Evolutionary conservation across 2,888 invertebrate genomes (phyloP).

Genomic region (Elegia similella): DNA sequence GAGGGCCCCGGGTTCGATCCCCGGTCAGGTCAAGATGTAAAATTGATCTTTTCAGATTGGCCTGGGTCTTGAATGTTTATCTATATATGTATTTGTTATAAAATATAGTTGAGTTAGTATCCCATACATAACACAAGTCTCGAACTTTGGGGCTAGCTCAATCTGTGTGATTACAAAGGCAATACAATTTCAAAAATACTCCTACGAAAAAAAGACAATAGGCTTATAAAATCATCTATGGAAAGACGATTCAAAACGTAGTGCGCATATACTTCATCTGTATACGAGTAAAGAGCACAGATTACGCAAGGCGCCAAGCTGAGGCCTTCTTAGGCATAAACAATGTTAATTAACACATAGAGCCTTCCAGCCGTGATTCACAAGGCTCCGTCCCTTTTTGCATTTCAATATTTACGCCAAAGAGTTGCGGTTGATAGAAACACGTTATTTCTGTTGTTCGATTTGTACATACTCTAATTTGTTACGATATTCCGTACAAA

Average conservation of each 20-base stretch:
- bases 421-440: not conserved
- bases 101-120: no score
- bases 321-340: conserved; percentile 31
- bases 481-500: no score
- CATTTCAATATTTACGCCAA: not conserved
- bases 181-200: no score
- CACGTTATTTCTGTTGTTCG: not conserved
- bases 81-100: no score
- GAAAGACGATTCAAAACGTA: not conserved
- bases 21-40: no score
- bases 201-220: no score
- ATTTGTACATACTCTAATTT: not conserved
- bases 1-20: no score
- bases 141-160: no score
- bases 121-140: no score
- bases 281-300: conserved; percentile 13
- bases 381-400: conserved; percentile 3
- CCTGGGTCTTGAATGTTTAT: no score
- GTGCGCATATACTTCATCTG: not conserved
- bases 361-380: not conserved
- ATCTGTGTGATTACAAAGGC: no score
- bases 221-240: not conserved
- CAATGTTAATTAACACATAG: conserved; percentile 34
- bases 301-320: conserved; percentile 32
- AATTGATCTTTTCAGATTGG: no score